A percentile compares a stretch with the other conserved stretches of the same genome.
These are phyloP conservation scores for Corythoichthys intestinalis DNA, from an alignment of 2,113 vertebrate species.

Conservation along the genomic window DNA sequence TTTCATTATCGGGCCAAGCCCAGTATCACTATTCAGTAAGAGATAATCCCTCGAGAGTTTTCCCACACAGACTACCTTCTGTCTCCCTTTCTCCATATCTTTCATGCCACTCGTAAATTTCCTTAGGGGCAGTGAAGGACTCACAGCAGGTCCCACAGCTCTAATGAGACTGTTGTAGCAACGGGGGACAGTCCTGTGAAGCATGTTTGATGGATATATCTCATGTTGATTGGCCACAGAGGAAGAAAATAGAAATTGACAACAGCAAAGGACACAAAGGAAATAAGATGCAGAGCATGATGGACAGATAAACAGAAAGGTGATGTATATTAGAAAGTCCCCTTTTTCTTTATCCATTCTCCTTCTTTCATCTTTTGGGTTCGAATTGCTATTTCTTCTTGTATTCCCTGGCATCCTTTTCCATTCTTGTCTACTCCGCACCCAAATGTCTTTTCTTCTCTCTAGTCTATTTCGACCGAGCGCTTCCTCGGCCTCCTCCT, in stretches of 20 bases:
- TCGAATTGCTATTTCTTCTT: constrained; percentile 16
- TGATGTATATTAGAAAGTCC: constrained; percentile 14
- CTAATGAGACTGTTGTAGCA: constrained; percentile 34
- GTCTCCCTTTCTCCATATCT: not conserved
- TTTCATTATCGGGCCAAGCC: constrained; percentile 47
- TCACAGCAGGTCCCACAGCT: constrained; percentile 35
- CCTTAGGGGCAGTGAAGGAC: constrained; percentile 22
- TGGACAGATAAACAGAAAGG: constrained; percentile 14
- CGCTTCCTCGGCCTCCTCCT: not conserved
- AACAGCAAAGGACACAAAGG: constrained; percentile 1
- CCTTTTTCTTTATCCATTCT: constrained; percentile 21
- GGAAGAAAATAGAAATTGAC: not conserved
- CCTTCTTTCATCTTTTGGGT: constrained; percentile 21
- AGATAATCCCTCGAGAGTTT: constrained; percentile 39
- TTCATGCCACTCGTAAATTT: constrained; percentile 7
- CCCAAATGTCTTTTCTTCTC: not conserved
- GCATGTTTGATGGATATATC: constrained; percentile 5
- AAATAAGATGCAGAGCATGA: constrained; percentile 2
- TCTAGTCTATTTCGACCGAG: not conserved
- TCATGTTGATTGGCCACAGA: not conserved
- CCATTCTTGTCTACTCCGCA: constrained; percentile 14
- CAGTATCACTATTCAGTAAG: constrained; percentile 28
- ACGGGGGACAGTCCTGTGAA: constrained; percentile 10
- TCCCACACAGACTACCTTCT: constrained; percentile 25
- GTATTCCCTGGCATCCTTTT: constrained; percentile 17